Conservation (phyloP, 2,797 vertebrate genomes). For the Pyrocephalus nanus region DNA sequence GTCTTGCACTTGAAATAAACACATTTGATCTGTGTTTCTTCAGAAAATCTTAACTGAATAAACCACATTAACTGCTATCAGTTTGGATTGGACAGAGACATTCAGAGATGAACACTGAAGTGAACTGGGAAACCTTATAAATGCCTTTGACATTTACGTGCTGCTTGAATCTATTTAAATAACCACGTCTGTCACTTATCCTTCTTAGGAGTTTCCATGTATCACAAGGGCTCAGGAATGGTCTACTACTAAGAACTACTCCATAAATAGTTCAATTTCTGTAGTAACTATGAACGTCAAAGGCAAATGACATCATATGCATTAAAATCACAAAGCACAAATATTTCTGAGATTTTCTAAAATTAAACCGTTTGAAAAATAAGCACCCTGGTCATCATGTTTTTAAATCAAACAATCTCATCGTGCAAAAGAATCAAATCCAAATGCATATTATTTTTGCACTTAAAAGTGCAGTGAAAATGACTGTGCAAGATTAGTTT, state of each 20-base stretch:
- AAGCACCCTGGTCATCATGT: neutral
- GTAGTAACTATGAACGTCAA: conserved; percentile 41
- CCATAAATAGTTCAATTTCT: conserved; percentile 65
- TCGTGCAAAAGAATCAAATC: neutral
- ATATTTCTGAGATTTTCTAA: neutral
- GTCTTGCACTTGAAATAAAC: neutral
- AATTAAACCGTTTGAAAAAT: neutral
- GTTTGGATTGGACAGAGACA: neutral
- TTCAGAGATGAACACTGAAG: conserved; percentile 22
- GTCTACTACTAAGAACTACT: conserved; percentile 45
- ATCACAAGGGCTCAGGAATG: conserved; percentile 56
- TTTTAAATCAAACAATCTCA: neutral
- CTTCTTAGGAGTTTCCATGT: conserved; percentile 69
- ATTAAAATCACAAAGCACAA: neutral
- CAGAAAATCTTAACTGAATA: neutral
- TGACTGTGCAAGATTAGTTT: neutral
- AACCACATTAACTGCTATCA: neutral
- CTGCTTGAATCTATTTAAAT: conserved; percentile 64
- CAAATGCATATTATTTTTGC: neutral
- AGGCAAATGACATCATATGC: conserved; percentile 47
- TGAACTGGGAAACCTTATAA: conserved; percentile 59
- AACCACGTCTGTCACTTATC: conserved; percentile 66
- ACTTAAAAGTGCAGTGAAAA: neutral
- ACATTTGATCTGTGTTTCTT: neutral
- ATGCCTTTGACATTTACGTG: conserved; percentile 69